phyloP scores from a whole-genome alignment of 2,888 invertebrate species.

The Pyrrhosoma nymphula region DNA sequence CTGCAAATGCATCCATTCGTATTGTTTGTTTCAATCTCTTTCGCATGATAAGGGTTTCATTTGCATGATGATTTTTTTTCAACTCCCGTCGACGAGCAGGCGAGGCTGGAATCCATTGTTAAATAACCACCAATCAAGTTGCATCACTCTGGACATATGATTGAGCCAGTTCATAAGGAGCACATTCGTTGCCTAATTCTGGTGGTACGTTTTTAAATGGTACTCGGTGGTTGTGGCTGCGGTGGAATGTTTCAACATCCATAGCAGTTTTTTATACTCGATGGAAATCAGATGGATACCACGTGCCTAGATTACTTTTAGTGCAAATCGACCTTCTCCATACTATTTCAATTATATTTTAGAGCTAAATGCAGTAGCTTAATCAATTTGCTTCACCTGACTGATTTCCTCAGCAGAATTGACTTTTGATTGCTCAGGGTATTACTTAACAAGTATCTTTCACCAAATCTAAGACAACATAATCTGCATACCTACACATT shows the following conservation, averaged over 20 bases:
- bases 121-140: not conserved
- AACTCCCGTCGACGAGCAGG: not conserved
- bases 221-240: not conserved
- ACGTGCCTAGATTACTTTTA: too few species aligned
- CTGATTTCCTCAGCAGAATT: too few species aligned
- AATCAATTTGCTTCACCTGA: too few species aligned
- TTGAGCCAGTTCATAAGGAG: not conserved
- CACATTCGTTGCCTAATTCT: not conserved
- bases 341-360: too few species aligned
- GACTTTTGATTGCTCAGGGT: too few species aligned
- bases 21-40: not conserved
- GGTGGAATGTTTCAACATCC: not conserved
- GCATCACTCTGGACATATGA: not conserved
- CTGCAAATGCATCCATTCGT: not conserved
- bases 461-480: too few species aligned
- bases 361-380: too few species aligned
- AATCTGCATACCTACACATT: too few species aligned
- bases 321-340: too few species aligned
- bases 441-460: too few species aligned
- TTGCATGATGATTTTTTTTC: not conserved
- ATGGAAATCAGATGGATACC: not conserved
- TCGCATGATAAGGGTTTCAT: not conserved
- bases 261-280: too few species aligned
- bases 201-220: not conserved
- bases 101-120: not conserved